A percentile compares a stretch with the other conserved stretches of the same genome.
phyloP scores from a whole-genome alignment of 2,888 invertebrate genomes.

The Andrena marginata region DNA sequence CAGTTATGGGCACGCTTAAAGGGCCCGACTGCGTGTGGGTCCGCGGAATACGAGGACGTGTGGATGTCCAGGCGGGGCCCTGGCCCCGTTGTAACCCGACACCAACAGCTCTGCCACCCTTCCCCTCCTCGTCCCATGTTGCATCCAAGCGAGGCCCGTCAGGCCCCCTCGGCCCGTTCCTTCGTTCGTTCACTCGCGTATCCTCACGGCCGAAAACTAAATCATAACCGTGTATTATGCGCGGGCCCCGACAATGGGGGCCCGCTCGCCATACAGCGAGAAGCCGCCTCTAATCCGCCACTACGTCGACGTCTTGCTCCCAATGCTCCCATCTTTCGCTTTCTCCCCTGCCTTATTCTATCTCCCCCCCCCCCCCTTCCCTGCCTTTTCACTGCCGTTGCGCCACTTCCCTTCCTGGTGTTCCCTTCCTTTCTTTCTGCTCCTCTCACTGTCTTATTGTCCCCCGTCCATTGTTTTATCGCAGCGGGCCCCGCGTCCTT shows the following conservation, averaged over 20 bases:
- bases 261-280: constrained; percentile 76
- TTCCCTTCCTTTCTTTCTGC: not conserved
- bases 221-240: constrained; percentile 84
- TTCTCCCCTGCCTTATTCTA: constrained; percentile 32
- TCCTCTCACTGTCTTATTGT: not conserved
- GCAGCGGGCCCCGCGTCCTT: not conserved
- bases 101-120: constrained; percentile 76
- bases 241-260: constrained; percentile 76
- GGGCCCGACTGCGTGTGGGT: constrained; percentile 72
- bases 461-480: constrained; percentile 25
- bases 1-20: constrained; percentile 66
- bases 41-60: constrained; percentile 71
- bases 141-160: constrained; percentile 66
- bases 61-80: constrained; percentile 74
- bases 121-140: constrained; percentile 64
- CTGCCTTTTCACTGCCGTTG: constrained; percentile 6
- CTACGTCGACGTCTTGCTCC: constrained; percentile 66
- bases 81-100: constrained; percentile 79
- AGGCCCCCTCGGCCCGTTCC: constrained; percentile 63
- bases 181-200: constrained; percentile 63
- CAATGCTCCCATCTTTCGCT: constrained; percentile 27
- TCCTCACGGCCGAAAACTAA: constrained; percentile 80
- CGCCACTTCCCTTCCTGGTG: constrained; percentile 32
- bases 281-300: constrained; percentile 83
- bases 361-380: constrained; percentile 2